Base-by-base conservation (phyloP, 2,888 invertebrate species). In the Lasioglossum marginatum region DNA sequence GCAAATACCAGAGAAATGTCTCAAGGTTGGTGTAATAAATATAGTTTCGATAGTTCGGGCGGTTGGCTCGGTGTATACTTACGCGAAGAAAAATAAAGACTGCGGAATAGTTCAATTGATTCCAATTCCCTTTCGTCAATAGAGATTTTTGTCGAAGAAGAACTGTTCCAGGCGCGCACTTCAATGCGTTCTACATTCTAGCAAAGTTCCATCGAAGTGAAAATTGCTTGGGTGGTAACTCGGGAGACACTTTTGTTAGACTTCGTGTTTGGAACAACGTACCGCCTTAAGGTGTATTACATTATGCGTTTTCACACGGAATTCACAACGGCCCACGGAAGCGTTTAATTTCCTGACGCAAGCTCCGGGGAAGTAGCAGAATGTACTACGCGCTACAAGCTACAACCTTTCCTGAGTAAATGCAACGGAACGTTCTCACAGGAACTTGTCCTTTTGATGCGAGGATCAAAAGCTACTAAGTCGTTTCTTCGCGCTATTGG, bases 301-400 rank as follows among this genome's bases (percentile, higher is more conserved):
- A 78, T 90, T 90, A 88, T 87, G 87, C 79, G 90, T 87, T 90
- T 86, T 91, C 88, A 84, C 88, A 85, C 76, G 88, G 85, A 89
- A 91, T 91, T 91, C 87, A 85, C 82, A 89, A 88, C 88, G 87
- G 79, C 86, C 86, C 88, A 77, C 87, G 91, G 89, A 91, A 91
- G 88, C 85, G 86, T 82, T 89, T 89, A 88, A 89, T 86, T 85
- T 85, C 86, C 79, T 76, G 79, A 48, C 86, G 85, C 71, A 73
- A 81, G 73, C 72, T 63, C 60, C 68, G 76, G 79, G 70, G 37
- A 68, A 72, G 48, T 66, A 27, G 78, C 37, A 43, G 68, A 75
- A 84, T 75, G 77, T 84, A 81, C 75, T 45, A 52, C 27, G 37
- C 37, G 34, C 5, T n/a, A 16, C 60, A 68, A 45, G 34, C 5